Evolutionary conservation across 1,140 invertebrate genomes (phyloP), one percentile per base, ranked within the genome.

Genomic region (Drosophila saltans): DNA sequence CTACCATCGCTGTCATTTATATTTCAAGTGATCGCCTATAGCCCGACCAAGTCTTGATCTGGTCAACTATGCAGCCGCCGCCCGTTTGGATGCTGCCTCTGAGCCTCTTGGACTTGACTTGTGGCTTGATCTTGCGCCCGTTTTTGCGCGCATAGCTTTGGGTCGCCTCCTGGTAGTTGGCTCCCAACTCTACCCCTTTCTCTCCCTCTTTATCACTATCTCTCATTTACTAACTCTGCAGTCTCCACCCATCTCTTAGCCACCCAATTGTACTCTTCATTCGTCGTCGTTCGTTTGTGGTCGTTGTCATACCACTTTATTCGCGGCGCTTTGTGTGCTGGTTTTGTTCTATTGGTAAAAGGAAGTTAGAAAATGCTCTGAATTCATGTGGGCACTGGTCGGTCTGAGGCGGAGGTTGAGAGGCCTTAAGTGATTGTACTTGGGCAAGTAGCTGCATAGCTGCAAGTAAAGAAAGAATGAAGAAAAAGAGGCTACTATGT

Each of bases 361-460:
- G 83, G 83, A 89, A 88, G 83, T 88, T 89, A 89, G 84, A 80
- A 83, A 88, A 80, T 84, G 83, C 84, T 89, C 84, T 80, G 77
- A 73, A 80, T 88, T 75, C 84, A 71, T 69, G 69, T 72, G 78
- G 76, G 70, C 75, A 30, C 68, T 72, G 72, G 41, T 24, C 67
- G 72, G 41, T 24, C 67, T 28, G 40, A 55, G 64, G 62, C 60
- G 62, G 79, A 72, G 80, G 69, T 70, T 66, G 62, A 48, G 58
- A 69, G 80, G 72, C 74, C 72, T 76, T 76, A 76, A 75, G 74
- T 76, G 74, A 75, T 75, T 75, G 71, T 75, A 72, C 43, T 69
- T 45, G 39, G 61, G 28, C 61, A 63, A 60, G 61, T 45, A 59
- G 16, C 73, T 66, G 45, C 45, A 52, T 52, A 26, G 21, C 45